Evolutionary conservation across 2,113 vertebrate species (phyloP), one percentile per base, ranked within the genome.

Genomic region (Neogobius melanostomus): DNA sequence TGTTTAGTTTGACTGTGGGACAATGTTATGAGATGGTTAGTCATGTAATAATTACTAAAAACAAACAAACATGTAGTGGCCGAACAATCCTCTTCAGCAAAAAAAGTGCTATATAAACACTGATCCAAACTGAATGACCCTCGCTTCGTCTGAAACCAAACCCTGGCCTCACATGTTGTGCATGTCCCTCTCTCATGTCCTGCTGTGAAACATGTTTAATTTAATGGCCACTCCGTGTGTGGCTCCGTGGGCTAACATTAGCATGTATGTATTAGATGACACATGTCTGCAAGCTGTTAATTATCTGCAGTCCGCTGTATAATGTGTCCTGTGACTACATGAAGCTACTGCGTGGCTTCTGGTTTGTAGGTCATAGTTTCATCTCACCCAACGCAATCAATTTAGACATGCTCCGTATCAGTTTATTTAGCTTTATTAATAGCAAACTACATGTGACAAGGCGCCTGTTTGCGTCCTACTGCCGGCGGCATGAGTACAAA

Each of bases 231-330:
- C 14, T 61, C 36, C n/a, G 8, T 36, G 54, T 61, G 36, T 45
- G 44, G 42, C 59, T 61, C 44, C 59, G 5, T 43, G 36, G 14
- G 42, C 59, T 45, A 61, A 61, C 44, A 44, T 45, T 61, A 61
- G 59, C 14, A 9, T 44, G 3, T 61, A 7, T 14, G 42, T 61
- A 61, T 44, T 61, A n/a, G 42, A 44, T 16, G 9, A 45, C 59
- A 61, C 36, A 59, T 59, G 59, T 61, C 59, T 43, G 59, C 57
- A 60, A 44, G 42, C 42, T 60, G 57, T 36, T 60, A 44, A 60
- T 60, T 60, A 60, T 14, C 36, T 2, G 5, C 21, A 10, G 17
- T 60, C 36, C n/a, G 12, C 36, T 44, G 42, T 44, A 44, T 60
- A 60, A 60, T 60, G 12, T 60, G 12, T 60, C 36, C 36, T 44